phyloP scores from a whole-genome alignment of 2,888 invertebrate genomes.

The Chalcis sispes region DNA sequence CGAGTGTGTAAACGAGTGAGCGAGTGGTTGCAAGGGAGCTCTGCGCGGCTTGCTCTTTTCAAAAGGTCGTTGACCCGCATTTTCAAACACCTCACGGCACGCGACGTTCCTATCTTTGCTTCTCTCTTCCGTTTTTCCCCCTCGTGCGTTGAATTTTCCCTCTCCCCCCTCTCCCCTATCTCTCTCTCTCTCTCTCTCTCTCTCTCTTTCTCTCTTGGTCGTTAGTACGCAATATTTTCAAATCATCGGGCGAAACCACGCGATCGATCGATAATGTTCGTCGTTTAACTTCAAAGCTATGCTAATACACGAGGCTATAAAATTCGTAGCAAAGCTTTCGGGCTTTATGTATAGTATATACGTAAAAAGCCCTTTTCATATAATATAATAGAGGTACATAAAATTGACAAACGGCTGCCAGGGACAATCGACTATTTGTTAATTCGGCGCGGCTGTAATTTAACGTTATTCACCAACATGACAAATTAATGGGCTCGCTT shows the following conservation, averaged over 20 bases:
- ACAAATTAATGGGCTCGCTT: constrained; percentile 28
- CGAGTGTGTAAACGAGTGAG: not conserved
- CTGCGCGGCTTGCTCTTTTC: constrained; percentile 42
- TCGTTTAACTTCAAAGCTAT: constrained; percentile 18
- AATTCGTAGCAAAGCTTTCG: too few species aligned
- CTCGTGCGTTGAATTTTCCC: not conserved
- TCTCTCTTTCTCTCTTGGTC: too few species aligned
- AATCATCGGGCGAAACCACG: not conserved
- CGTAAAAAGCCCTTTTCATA: too few species aligned
- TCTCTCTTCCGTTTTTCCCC: not conserved
- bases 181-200: too few species aligned
- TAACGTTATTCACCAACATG: not conserved
- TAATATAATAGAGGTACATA: not conserved
- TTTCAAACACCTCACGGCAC: constrained; percentile 38
- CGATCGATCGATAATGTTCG: constrained; percentile 20
- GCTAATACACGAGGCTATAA: not conserved
- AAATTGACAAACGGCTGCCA: not conserved
- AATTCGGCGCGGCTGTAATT: not conserved
- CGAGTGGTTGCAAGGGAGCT: constrained; percentile 10
- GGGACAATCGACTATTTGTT: not conserved
- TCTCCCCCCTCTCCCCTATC: too few species aligned
- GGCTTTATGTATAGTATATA: too few species aligned
- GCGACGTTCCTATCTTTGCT: constrained; percentile 30
- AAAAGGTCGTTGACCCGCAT: constrained; percentile 58
- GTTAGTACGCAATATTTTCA: too few species aligned